Base-by-base conservation (phyloP, 2,888 invertebrate species). In the Stenodema calcarata region DNA sequence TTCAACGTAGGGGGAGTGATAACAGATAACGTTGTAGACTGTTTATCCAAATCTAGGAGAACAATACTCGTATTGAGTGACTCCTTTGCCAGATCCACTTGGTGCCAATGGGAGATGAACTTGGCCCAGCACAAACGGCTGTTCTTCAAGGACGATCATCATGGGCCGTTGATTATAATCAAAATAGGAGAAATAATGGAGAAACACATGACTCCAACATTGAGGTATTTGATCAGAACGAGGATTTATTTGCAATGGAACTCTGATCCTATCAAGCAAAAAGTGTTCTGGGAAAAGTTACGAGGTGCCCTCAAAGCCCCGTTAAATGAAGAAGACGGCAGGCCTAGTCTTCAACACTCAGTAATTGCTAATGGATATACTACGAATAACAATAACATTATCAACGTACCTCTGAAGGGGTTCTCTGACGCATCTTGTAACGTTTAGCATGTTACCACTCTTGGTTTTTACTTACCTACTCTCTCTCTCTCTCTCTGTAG, bases 61-160 rank as follows among this genome's bases (percentile, higher is more conserved):
- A 93, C 95, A 16, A 91, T 95, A 86, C 91, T 95, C 84, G 91
- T 95, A 12, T 92, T 95, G 76, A 95, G 95, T 86, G 93, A 94
- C 89, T 92, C 93, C 89, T 95, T 95, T 90, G 93, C 94, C 0
- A 93, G 93, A 89, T 94, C 95, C 35, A 94, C 95, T 87, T 95
- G 95, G 95, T 94, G 94, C 90, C 92, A 94, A 54, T 94, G 94
- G 93, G 95, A 95, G 90, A 94, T 94, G 14, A 94, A 94, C 89
- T 91, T 95, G 28, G 94, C 94, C 0, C 94, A 95, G 89, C 93
- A 94, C 89, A 93, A 94, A 88, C 92, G 94, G 86, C 91, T 94
- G 86, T 93, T 94, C 88, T 91, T 93, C 35, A 93, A 93, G 89
- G 93, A 93, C 87, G 91, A 91, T 1, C 93, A 91, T 0, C 93